Percentiles rank a stretch among this genome's conserved stretches.
phyloP scores from a whole-genome alignment of 2,888 invertebrate species.

The Geotrupes spiniger region DNA sequence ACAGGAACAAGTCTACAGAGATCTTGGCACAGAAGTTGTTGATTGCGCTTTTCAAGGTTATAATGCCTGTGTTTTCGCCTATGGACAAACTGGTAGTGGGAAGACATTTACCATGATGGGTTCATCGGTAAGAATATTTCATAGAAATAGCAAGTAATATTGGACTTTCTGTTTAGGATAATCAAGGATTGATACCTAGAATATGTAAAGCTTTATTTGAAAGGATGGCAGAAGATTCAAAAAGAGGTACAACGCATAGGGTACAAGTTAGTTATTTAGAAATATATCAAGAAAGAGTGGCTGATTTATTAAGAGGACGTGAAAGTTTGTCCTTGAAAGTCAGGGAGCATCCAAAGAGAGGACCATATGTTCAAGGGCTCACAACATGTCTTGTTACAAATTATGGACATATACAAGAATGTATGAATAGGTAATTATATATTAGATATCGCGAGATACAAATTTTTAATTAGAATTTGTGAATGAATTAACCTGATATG shows the following conservation, averaged over 20 bases:
- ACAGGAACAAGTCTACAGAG: conserved; percentile 77
- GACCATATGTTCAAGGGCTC: conserved; percentile 82
- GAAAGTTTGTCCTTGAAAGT: conserved; percentile 56
- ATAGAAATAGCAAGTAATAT: background rate
- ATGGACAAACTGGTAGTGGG: conserved; percentile 88
- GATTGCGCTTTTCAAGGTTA: conserved; percentile 81
- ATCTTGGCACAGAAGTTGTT: conserved; percentile 75
- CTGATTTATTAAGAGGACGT: conserved; percentile 62
- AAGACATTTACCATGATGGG: conserved; percentile 95
- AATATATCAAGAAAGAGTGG: conserved; percentile 66
- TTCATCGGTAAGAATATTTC: conserved; percentile 56
- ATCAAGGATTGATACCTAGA: conserved; percentile 79
- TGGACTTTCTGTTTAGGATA: conserved; percentile 58
- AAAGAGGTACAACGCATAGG: conserved; percentile 77
- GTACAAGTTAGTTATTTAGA: conserved; percentile 74
- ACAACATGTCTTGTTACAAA: conserved; percentile 83
- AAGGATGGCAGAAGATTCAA: conserved; percentile 77
- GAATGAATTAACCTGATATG: too few species aligned
- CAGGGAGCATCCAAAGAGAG: conserved; percentile 72
- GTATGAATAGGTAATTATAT: conserved; percentile 43
- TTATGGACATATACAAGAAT: conserved; percentile 80
- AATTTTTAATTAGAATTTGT: too few species aligned
- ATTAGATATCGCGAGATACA: too few species aligned
- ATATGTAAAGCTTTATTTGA: conserved; percentile 82
- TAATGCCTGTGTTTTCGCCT: conserved; percentile 89